Evolutionary conservation across 2,888 invertebrate genomes (phyloP).

Genomic region (Heliconius ethilla): DNA sequence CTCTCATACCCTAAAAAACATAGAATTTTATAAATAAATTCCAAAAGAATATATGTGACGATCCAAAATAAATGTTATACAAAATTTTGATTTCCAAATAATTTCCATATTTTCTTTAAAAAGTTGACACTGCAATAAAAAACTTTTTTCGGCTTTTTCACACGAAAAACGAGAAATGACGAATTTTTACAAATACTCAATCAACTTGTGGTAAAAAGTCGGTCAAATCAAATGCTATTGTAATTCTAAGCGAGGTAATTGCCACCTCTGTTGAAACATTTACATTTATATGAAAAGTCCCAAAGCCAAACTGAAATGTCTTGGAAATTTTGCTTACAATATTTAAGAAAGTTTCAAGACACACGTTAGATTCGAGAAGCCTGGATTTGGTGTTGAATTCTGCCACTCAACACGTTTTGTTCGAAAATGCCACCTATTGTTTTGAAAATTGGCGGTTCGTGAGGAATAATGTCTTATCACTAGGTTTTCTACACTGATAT

Average conservation of each 20-base stretch:
- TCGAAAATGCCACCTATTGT: too few relatives aligned
- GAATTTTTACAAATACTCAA: slow-evolving; percentile 43
- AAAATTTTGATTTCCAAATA: neutral
- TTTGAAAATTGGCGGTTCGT: too few relatives aligned
- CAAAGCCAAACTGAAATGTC: slow-evolving; percentile 37
- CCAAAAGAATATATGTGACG: too few relatives aligned
- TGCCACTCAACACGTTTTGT: too few relatives aligned
- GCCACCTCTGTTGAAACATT: slow-evolving; percentile 50
- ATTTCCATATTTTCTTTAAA: neutral
- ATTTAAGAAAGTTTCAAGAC: neutral
- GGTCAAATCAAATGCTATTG: slow-evolving; percentile 63
- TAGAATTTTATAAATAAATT: neutral
- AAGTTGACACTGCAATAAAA: neutral
- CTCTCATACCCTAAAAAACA: too few relatives aligned
- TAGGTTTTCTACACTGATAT: too few relatives aligned
- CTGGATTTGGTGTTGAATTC: neutral
- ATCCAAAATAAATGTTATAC: neutral
- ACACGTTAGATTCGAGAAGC: neutral
- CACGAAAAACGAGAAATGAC: slow-evolving; percentile 20
- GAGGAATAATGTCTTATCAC: too few relatives aligned
- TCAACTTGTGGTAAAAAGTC: slow-evolving; percentile 49
- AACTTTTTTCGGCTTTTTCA: neutral
- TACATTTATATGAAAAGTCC: slow-evolving; percentile 70
- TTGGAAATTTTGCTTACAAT: slow-evolving; percentile 24
- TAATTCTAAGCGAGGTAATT: slow-evolving; percentile 52